A percentile compares a stretch with the other conserved stretches of the same genome.
Evolutionary conservation across 2,797 vertebrate genomes (phyloP).

Genomic region (Heterohyrax brucei): DNA sequence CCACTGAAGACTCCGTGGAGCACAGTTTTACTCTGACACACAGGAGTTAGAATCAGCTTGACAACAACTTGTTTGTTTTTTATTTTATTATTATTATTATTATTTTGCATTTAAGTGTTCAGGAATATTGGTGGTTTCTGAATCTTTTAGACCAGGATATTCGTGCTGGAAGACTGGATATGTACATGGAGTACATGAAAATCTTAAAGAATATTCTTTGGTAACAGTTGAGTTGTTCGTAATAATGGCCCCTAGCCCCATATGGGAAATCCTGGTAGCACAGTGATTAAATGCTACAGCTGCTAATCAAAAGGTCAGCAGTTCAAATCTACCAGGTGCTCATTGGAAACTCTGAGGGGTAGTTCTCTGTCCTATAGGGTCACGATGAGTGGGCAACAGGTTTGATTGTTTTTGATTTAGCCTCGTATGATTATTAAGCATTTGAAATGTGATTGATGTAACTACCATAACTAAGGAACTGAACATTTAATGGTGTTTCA

Average conservation of each 20-base stretch:
- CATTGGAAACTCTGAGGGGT: too few species aligned
- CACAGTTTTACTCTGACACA: too few species aligned
- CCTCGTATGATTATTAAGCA: background rate
- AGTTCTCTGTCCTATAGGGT: too few species aligned
- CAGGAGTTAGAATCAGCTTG: background rate
- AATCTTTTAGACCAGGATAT: background rate
- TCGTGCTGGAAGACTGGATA: conserved; percentile 18
- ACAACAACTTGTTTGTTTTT: background rate
- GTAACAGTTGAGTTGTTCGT: background rate
- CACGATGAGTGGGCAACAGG: too few species aligned
- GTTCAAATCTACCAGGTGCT: too few species aligned
- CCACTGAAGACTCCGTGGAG: too few species aligned
- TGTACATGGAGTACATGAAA: background rate
- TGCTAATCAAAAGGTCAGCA: too few species aligned
- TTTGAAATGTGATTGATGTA: background rate
- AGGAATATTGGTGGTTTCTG: background rate
- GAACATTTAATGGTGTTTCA: conserved; percentile 21
- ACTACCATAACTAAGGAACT: background rate
- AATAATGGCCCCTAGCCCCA: background rate
- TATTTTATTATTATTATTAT: background rate
- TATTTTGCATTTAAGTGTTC: background rate
- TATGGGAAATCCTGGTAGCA: too few species aligned
- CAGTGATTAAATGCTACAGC: too few species aligned
- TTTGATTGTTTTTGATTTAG: background rate
- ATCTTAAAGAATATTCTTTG: background rate